Percentiles rank a stretch among this genome's conserved stretches.
phyloP scores from a whole-genome alignment of 1,140 invertebrate genomes.

The Orius insidiosus region DNA sequence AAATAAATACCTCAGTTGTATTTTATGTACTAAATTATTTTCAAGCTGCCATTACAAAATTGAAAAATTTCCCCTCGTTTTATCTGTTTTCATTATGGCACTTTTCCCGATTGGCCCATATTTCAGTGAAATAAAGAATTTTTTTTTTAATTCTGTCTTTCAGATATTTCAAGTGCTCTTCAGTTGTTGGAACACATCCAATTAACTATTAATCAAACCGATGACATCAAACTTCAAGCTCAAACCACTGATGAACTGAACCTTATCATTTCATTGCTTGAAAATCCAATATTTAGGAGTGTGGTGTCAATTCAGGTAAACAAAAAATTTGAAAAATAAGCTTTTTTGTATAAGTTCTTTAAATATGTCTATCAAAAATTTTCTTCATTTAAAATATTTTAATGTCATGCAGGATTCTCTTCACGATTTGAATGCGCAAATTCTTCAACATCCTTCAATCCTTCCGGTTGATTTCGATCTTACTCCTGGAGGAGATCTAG shows the following conservation, averaged over 20 bases:
- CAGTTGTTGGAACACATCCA: slow-evolving; percentile 65
- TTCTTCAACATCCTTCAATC: slow-evolving; percentile 77
- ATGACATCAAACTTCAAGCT: slow-evolving; percentile 50
- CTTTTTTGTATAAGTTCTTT: background rate
- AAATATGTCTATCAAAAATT: background rate
- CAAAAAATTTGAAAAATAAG: background rate
- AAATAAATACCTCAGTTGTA: too few relatives aligned
- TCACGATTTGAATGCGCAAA: slow-evolving; percentile 57
- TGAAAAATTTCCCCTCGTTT: too few relatives aligned
- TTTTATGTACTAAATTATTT: too few relatives aligned
- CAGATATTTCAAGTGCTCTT: slow-evolving; percentile 52
- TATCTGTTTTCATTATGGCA: too few relatives aligned
- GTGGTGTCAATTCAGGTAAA: slow-evolving; percentile 66
- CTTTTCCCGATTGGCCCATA: too few relatives aligned
- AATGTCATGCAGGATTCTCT: slow-evolving; percentile 49
- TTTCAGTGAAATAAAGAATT: too few relatives aligned
- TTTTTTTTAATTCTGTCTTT: background rate
- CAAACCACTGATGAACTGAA: slow-evolving; percentile 71
- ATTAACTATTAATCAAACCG: slow-evolving; percentile 48
- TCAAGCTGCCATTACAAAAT: too few relatives aligned
- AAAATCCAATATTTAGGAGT: slow-evolving; percentile 81
- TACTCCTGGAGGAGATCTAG: slow-evolving; percentile 45
- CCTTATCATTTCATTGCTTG: slow-evolving; percentile 68
- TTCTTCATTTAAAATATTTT: background rate
- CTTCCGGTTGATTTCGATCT: slow-evolving; percentile 84